A percentile compares a stretch with the other conserved stretches of the same genome.
Evolutionary conservation across 2,797 vertebrate genomes (phyloP).

Genomic region (Poliocrania exsul): DNA sequence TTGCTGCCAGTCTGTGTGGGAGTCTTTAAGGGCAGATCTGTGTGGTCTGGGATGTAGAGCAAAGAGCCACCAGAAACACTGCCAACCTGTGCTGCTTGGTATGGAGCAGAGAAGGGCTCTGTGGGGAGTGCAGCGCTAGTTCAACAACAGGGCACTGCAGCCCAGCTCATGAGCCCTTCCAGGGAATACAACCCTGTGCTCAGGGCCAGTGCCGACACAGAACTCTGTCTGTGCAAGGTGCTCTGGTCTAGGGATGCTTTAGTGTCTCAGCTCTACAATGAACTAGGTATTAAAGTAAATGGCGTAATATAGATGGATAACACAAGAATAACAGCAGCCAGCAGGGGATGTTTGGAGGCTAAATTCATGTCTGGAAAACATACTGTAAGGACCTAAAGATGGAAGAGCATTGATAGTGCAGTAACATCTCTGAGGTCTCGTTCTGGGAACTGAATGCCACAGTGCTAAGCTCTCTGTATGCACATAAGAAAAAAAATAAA

Average conservation of each 20-base stretch:
- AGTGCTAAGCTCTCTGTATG: not conserved
- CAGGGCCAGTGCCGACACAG: not conserved
- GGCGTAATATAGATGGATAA: not conserved
- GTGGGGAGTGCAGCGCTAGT: fast-evolving
- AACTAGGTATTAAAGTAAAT: not conserved
- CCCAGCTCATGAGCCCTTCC: not conserved
- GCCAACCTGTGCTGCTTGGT: not conserved
- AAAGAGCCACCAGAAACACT: not conserved
- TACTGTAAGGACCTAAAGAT: not conserved
- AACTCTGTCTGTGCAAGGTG: not conserved
- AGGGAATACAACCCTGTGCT: not conserved
- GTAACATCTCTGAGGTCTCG: not conserved
- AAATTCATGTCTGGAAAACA: not conserved
- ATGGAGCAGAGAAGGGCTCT: not conserved
- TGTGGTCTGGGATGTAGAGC: not conserved
- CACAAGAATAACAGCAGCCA: not conserved
- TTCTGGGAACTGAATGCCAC: not conserved
- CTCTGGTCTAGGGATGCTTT: not conserved
- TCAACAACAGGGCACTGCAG: not conserved
- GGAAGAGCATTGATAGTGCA: not conserved
- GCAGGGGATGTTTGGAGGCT: not conserved
- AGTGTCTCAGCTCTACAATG: not conserved
- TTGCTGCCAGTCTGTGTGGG: not conserved
- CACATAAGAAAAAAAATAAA: not conserved
- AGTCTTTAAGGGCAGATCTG: not conserved